Base-by-base conservation (phyloP, 2,113 vertebrate species). In the Falcunculus frontatus region DNA sequence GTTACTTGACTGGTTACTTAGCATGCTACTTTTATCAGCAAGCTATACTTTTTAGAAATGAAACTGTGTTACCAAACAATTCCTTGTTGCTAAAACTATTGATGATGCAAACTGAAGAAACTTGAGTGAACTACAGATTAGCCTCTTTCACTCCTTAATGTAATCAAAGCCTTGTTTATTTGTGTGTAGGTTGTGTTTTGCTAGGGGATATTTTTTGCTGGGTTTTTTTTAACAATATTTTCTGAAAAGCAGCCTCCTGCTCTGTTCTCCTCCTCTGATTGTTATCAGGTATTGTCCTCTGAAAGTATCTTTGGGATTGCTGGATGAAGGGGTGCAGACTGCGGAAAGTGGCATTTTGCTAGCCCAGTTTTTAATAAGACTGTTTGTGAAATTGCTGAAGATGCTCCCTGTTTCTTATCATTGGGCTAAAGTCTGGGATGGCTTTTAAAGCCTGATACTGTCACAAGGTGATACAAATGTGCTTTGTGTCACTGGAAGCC, bases 21-120 rank as follows among this genome's bases (percentile, higher is more conserved):
- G 78, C 96, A 87, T 68, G 42, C 77, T 87, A 64, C 90, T 97
- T 97, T 89, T 93, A 93, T 90, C 70, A 93, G 80, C 70, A 93
- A 94, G 73, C 56, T 80, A 80, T 95, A 39, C 30, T 55, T 46
- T 22, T 50, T 25, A 73, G 91, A 89, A 90, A 32, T 67, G 25
- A 65, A 77, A n/a, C 37, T 16, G 25, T 72, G 41, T 87, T 91
- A 53, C 15, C 90, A 82, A 97, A 89, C 69, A 68, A 60, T 92
- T 90, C 44, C 92, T 95, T 96, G 72, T 96, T 97, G 75, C 84
- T 95, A 92, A 77, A 94, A 68, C 81, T 97, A 47, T 70, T 96
- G 81, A 27, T 44, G 84, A 84, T 55, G 80, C 63, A 78, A 74
- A 83, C 67, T 68, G 3, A 52, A 90, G 74, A 84, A 89, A 78